phyloP scores from a whole-genome alignment of 2,113 vertebrate genomes.

The Gopherus evgoodei region DNA sequence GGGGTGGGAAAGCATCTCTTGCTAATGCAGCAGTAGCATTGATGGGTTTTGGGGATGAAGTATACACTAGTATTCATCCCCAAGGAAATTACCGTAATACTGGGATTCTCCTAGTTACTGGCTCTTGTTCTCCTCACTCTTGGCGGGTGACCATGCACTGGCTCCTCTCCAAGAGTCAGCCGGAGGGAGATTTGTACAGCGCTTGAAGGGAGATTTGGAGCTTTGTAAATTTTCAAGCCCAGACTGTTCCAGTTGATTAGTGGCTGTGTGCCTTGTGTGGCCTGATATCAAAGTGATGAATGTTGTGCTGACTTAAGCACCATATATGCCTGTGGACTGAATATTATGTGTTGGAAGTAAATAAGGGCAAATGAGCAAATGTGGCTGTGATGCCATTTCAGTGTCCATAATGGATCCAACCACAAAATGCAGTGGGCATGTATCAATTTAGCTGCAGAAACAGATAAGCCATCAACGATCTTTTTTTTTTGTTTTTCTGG shows the following conservation, averaged over 20 bases:
- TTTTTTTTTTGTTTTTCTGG: neutral
- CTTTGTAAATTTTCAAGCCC: constrained; percentile 42
- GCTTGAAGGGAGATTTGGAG: constrained; percentile 13
- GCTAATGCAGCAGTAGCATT: neutral
- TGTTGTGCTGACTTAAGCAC: constrained; percentile 53
- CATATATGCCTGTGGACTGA: constrained; percentile 31
- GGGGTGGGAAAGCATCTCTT: neutral
- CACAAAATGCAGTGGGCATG: constrained; percentile 49
- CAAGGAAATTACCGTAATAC: neutral
- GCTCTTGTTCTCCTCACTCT: neutral
- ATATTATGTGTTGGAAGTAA: constrained; percentile 54
- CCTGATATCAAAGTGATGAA: constrained; percentile 46
- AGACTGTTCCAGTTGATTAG: constrained; percentile 8
- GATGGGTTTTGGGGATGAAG: neutral
- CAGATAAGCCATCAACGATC: constrained; percentile 51
- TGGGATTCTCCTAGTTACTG: neutral
- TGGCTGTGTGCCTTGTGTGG: neutral
- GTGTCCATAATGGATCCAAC: constrained; percentile 57
- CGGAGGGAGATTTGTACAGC: constrained; percentile 9
- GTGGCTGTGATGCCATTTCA: constrained; percentile 52
- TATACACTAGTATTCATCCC: neutral
- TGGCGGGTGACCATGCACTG: neutral
- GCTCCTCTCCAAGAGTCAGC: neutral
- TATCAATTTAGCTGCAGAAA: constrained; percentile 46
- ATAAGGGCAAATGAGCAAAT: constrained; percentile 68